A percentile compares a stretch with the other conserved stretches of the same genome.
These are phyloP conservation scores for Tragelaphus eurycerus DNA, from an alignment of 2,797 vertebrate species.

Conservation along the genomic window DNA sequence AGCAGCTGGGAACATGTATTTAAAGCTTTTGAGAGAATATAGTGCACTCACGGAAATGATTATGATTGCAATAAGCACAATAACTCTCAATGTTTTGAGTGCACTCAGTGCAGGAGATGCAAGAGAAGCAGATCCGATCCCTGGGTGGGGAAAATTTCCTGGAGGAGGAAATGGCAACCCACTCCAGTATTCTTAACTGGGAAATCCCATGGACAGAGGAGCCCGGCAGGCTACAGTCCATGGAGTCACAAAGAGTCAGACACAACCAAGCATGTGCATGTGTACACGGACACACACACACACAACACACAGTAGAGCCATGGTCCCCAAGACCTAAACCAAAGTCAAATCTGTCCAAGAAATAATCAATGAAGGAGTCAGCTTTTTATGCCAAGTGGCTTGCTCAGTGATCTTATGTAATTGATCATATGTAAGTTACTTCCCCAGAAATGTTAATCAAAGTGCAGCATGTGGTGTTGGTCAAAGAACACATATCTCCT, in stretches of 20 bases:
- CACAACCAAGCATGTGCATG: accelerated
- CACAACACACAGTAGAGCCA: not conserved
- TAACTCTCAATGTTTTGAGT: not conserved
- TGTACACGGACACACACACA: not conserved
- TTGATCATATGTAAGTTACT: not conserved
- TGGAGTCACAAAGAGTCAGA: not conserved
- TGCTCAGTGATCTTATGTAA: not conserved
- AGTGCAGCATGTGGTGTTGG: not conserved
- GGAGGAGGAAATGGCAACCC: not conserved
- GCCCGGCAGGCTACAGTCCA: not conserved
- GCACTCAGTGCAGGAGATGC: not conserved
- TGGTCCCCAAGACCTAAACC: not conserved
- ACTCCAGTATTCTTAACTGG: not conserved
- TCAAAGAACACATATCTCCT: not conserved
- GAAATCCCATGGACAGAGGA: not conserved
- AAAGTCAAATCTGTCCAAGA: not conserved
- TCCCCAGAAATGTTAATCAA: not conserved
- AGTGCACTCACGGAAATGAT: accelerated
- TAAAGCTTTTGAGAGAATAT: not conserved
- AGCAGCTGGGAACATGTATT: not conserved
- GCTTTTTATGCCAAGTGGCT: not conserved
- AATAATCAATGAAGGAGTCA: not conserved
- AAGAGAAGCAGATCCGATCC: not conserved
- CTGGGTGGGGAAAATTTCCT: not conserved
- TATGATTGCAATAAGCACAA: not conserved